These are phyloP conservation scores for Decapterus maruadsi DNA, from an alignment of 2,797 vertebrate species.

Conservation along the genomic window DNA sequence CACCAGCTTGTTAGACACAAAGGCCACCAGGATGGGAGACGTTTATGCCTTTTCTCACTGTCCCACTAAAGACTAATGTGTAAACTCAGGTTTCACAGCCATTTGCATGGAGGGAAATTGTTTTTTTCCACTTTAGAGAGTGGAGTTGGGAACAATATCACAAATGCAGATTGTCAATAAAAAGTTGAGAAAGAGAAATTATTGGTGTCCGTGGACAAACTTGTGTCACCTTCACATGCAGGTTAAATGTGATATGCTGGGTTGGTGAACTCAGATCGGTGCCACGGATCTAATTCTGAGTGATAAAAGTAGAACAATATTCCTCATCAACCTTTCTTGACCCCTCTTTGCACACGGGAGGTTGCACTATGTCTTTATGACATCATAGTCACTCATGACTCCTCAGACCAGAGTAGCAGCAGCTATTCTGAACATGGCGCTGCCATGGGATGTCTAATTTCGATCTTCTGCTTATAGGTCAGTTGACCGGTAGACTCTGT, in stretches of 20 bases:
- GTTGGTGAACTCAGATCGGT: background rate
- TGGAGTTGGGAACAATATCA: background rate
- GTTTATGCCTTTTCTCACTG: constrained; percentile 48
- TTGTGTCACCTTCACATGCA: background rate
- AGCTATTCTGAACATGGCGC: constrained; percentile 28
- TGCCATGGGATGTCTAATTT: constrained; percentile 18
- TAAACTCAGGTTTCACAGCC: constrained; percentile 9
- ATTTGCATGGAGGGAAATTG: constrained; percentile 10
- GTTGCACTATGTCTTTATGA: constrained; percentile 37
- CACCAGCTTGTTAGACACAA: constrained; percentile 76
- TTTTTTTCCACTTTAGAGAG: background rate
- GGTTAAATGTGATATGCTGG: background rate
- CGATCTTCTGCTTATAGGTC: constrained; percentile 43
- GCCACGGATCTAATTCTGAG: background rate
- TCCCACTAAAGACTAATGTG: background rate
- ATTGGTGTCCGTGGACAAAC: background rate
- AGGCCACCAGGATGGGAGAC: constrained; percentile 50
- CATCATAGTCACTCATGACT: constrained; percentile 17
- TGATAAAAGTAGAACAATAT: background rate
- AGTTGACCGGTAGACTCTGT: constrained; percentile 56
- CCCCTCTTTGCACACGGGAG: constrained; percentile 3
- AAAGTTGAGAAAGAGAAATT: too few relatives aligned
- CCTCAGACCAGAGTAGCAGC: constrained; percentile 34
- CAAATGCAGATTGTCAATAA: background rate
- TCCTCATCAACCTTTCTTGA: constrained; percentile 4